Conservation (phyloP, 1,140 invertebrate species). For the Drosophila equinoxialis region DNA sequence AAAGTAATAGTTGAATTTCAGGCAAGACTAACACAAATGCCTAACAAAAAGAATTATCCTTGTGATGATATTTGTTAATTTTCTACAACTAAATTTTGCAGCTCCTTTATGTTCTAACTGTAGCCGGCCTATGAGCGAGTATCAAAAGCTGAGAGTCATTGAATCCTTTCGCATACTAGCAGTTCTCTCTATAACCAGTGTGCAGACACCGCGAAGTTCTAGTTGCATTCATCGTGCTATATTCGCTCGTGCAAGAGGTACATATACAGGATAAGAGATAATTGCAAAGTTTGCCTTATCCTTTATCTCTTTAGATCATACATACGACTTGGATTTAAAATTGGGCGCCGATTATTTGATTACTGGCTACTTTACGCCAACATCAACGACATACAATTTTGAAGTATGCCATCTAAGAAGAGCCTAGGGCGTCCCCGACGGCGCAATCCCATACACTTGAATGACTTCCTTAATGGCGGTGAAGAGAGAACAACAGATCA, state of each 20-base stretch:
- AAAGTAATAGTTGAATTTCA: too few relatives aligned
- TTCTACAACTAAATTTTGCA: conserved; percentile 13
- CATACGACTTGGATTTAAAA: conserved; percentile 61
- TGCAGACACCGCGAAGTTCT: conserved; percentile 39
- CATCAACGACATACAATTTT: conserved; percentile 45
- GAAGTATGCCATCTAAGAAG: conserved; percentile 70
- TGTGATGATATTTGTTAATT: not conserved
- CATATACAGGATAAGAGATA: too few relatives aligned
- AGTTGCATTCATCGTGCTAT: conserved; percentile 53
- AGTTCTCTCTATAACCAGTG: conserved; percentile 46
- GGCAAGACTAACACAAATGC: too few relatives aligned
- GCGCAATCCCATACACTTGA: conserved; percentile 27
- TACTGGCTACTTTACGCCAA: conserved; percentile 55
- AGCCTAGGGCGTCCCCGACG: conserved; percentile 14
- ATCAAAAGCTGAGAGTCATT: conserved; percentile 60
- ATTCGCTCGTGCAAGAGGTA: conserved; percentile 54
- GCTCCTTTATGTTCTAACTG: conserved; percentile 72
- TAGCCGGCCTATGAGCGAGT: conserved; percentile 70
- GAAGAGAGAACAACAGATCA: not conserved
- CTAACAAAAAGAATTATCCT: too few relatives aligned
- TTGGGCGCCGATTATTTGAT: conserved; percentile 59
- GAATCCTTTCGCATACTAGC: conserved; percentile 58
- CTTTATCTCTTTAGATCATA: conserved; percentile 40
- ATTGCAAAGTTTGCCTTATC: too few relatives aligned
- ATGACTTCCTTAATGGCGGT: conserved; percentile 36